Base-by-base conservation (phyloP, 1,140 invertebrate species). In the Aphelenchoides fujianensis region DNA sequence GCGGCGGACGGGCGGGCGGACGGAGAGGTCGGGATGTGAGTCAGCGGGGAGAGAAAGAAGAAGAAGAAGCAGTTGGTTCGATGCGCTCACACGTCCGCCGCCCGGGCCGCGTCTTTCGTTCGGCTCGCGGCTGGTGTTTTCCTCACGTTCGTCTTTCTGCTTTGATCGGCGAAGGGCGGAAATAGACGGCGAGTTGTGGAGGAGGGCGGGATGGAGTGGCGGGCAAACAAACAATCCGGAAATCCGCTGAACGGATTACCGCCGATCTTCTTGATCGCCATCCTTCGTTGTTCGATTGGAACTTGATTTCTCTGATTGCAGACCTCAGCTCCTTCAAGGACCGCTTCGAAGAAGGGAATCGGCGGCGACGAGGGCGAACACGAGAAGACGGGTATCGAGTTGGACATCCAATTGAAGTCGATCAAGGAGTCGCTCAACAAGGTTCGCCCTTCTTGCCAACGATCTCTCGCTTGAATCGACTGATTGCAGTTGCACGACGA, bases 301-400 rank as follows among this genome's bases (percentile, higher is more conserved):
- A 66, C 32, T 66, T 23, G 16, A 54, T 2, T n/a, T 36, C 2
- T 12, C 48, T 23, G 31, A 31, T 75, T 81, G 63, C 53, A 78
- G 80, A 72, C 41, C 55, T 84, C 53, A 71, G 70, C 61, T 61
- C 78, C 32, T 83, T 83, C 69, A 83, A 83, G 69, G 79, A 84
- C 61, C 71, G 71, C 53, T 83, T 83, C 69, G 81, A 83, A 63
- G 75, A 80, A 54, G n/a, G 82, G 82, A 59, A 72, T 73, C n/a
- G 68, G 3, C 3, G 74, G 71, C 62, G 75, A 80, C 12, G 62
- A 66, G 28, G 67, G 34, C 34, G 80, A 71, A 27, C 34, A 72
- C 32, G 69, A 82, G 55, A 77, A 75, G 67, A 72, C 77, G n/a
- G 72, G 63, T 41, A 64, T 80, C 28, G 81, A 83, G 37, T 37